Evolutionary conservation across 2,797 vertebrate species (phyloP).

Genomic region (Takifugu ocellatus): DNA sequence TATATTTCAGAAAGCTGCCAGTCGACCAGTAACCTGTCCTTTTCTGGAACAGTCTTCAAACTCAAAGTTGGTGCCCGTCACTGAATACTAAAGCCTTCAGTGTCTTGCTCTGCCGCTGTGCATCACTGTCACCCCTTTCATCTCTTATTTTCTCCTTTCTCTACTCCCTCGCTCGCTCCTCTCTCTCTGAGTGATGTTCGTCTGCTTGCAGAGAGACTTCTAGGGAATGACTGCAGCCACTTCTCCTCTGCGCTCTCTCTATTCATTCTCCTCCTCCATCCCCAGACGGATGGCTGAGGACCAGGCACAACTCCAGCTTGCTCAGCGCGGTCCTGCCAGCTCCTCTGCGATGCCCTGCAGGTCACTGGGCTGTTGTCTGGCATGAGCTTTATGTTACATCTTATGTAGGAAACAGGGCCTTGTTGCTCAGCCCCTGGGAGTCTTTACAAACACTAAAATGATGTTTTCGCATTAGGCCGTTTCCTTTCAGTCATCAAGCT

Average conservation of each 20-base stretch:
- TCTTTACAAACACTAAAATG: too few relatives aligned
- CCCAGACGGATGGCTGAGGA: constrained; percentile 44
- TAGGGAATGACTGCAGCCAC: constrained; percentile 51
- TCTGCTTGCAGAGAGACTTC: constrained; percentile 46
- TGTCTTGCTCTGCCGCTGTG: constrained; percentile 18
- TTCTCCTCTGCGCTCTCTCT: constrained; percentile 48
- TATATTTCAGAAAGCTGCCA: not conserved
- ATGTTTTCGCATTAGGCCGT: too few relatives aligned
- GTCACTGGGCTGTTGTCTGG: constrained; percentile 57
- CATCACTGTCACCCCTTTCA: constrained; percentile 38
- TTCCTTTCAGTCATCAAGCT: too few relatives aligned
- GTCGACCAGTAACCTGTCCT: constrained; percentile 1
- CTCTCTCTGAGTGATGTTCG: constrained; percentile 50
- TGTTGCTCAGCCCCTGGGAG: not conserved
- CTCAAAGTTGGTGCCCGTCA: constrained; percentile 15
- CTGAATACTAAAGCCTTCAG: constrained; percentile 14
- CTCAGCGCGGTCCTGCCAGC: constrained; percentile 7
- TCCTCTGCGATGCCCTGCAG: constrained; percentile 54
- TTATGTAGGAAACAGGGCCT: not conserved
- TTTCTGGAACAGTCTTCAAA: constrained; percentile 20
- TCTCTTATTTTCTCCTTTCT: constrained; percentile 31
- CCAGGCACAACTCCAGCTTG: constrained; percentile 48
- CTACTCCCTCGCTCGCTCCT: constrained; percentile 19
- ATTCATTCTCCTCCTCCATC: constrained; percentile 48
- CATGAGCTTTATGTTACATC: constrained; percentile 17